Evolutionary conservation across 2,797 vertebrate species (phyloP).

Genomic region (Gila robusta): DNA sequence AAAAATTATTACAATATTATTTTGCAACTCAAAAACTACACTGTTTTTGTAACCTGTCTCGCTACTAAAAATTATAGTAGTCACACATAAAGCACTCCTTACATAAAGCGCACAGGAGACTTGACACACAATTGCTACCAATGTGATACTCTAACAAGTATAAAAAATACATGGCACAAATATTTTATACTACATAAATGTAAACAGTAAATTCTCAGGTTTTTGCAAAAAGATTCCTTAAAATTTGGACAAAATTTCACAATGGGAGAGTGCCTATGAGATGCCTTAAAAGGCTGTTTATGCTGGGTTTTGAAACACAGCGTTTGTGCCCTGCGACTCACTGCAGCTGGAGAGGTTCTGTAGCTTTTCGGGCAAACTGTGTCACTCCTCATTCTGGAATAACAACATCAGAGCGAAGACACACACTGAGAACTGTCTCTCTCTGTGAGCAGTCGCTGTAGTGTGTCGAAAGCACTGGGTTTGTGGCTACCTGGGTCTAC

Average conservation of each 20-base stretch:
- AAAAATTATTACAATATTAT: not conserved
- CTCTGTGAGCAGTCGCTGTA: constrained; percentile 11
- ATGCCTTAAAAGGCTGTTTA: not conserved
- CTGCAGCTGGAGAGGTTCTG: constrained; percentile 60
- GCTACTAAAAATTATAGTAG: not conserved
- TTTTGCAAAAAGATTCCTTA: not conserved
- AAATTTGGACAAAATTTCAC: not conserved
- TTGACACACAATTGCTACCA: not conserved
- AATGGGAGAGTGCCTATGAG: not conserved
- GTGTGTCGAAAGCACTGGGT: constrained; percentile 36
- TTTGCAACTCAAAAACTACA: not conserved
- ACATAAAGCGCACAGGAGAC: not conserved
- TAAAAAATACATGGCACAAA: not conserved
- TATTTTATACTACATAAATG: not conserved
- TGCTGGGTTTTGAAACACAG: constrained; percentile 29
- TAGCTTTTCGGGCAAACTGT: constrained; percentile 45
- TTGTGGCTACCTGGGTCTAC: constrained; percentile 37
- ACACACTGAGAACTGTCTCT: not conserved
- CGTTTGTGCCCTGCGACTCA: constrained; percentile 27
- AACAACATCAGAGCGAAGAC: constrained; percentile 23
- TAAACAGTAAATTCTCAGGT: not conserved
- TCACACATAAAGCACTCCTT: not conserved
- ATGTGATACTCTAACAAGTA: not conserved
- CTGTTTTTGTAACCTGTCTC: not conserved
- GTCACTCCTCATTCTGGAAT: constrained; percentile 40